Percentiles rank a stretch among this genome's conserved stretches.
These are phyloP conservation scores for Pelobates cultripes DNA, from an alignment of 2,797 vertebrate species.

Conservation along the genomic window DNA sequence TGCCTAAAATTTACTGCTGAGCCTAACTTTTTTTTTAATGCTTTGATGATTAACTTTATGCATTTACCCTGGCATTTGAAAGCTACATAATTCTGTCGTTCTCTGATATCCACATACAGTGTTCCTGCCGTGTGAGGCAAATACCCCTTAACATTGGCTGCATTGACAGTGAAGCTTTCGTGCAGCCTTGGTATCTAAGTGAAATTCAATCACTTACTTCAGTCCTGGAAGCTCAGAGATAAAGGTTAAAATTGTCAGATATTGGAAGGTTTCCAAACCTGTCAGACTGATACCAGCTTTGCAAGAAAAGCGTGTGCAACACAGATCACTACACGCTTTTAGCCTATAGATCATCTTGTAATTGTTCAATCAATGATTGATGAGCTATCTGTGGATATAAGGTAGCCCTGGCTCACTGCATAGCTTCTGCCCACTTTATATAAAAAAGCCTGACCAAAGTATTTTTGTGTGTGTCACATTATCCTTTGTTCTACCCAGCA, in stretches of 20 bases:
- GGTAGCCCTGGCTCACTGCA: conserved; percentile 57
- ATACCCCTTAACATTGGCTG: not conserved
- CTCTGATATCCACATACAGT: not conserved
- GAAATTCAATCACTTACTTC: conserved; percentile 64
- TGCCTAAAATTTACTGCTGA: too few species aligned
- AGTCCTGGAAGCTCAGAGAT: conserved; percentile 60
- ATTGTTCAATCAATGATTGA: conserved; percentile 69
- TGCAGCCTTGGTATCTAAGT: conserved; percentile 61
- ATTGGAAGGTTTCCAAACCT: conserved; percentile 61
- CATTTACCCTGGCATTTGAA: too few species aligned
- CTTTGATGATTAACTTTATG: too few species aligned
- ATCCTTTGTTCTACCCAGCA: not conserved
- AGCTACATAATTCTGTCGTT: too few species aligned
- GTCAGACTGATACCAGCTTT: conserved; percentile 60
- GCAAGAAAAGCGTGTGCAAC: conserved; percentile 66
- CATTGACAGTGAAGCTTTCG: conserved; percentile 27
- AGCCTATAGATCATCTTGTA: conserved; percentile 54
- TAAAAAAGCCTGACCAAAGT: not conserved
- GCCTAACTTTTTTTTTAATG: too few species aligned
- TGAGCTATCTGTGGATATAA: conserved; percentile 70
- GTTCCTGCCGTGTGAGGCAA: not conserved
- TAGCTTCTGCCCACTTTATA: not conserved
- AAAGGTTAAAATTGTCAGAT: conserved; percentile 61
- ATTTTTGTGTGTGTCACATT: not conserved
- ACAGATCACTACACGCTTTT: conserved; percentile 60